These are phyloP conservation scores for Drosophila burlai DNA, from an alignment of 1,140 invertebrate genomes.

Conservation along the genomic window DNA sequence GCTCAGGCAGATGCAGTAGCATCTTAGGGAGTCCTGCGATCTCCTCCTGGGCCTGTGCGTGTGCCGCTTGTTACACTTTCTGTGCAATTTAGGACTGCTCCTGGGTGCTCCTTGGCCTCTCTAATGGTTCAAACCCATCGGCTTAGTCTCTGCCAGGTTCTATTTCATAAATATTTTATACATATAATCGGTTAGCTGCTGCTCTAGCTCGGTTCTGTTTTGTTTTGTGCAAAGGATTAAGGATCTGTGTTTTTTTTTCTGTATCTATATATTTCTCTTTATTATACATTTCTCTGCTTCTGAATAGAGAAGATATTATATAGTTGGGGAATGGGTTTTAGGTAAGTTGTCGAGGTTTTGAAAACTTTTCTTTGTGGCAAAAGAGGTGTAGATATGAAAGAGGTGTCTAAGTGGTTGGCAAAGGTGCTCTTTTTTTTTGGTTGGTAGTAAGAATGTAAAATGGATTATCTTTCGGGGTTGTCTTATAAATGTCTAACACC, in stretches of 20 bases:
- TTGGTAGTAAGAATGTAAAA: not conserved
- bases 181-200: constrained; percentile 60
- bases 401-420: constrained; percentile 23
- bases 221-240: constrained; percentile 55
- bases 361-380: constrained; percentile 19
- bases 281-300: not conserved
- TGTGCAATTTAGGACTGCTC: constrained; percentile 65
- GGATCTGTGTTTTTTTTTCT: constrained; percentile 4
- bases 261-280: not conserved
- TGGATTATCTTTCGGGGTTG: not conserved
- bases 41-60: constrained; percentile 51
- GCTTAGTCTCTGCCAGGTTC: constrained; percentile 20
- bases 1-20: constrained; percentile 59
- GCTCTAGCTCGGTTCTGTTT: constrained; percentile 11
- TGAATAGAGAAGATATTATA: constrained; percentile 2
- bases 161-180: constrained; percentile 77
- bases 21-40: constrained; percentile 12
- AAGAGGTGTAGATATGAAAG: constrained; percentile 1
- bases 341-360: constrained; percentile 12
- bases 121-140: constrained; percentile 81
- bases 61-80: constrained; percentile 81
- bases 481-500: not conserved
- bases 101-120: constrained; percentile 57
- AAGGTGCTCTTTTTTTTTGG: constrained; percentile 16
- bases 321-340: constrained; percentile 1